Conservation (phyloP, 2,797 vertebrate genomes). For the Sphenodon punctatus region DNA sequence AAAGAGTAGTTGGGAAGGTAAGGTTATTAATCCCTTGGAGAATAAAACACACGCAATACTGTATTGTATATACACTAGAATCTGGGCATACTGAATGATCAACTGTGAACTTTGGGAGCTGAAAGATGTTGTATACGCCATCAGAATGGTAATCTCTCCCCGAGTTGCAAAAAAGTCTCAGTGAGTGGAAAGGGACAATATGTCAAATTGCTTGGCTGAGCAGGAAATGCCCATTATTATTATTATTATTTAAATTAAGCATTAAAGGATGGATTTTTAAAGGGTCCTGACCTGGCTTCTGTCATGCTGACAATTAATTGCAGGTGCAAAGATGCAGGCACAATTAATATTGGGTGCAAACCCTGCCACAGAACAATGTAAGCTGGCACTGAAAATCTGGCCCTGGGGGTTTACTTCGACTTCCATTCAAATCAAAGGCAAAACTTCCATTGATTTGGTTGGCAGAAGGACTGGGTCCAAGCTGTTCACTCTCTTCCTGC, state of each 20-base stretch:
- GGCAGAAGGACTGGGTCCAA: neutral
- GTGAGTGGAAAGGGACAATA: neutral
- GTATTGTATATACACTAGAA: neutral
- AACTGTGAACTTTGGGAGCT: neutral
- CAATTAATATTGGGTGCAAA: slow-evolving; percentile 14
- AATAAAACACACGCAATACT: neutral
- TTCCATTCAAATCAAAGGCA: neutral
- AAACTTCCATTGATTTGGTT: slow-evolving; percentile 3
- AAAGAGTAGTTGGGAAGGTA: neutral
- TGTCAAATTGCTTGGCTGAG: neutral
- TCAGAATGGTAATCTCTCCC: neutral
- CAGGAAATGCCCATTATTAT: neutral
- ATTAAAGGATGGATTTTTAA: slow-evolving; percentile 4
- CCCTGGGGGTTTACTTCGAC: neutral
- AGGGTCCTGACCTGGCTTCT: neutral
- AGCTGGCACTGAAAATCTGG: neutral
- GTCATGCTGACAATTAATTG: slow-evolving; percentile 39
- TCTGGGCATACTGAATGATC: neutral
- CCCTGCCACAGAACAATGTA: slow-evolving; percentile 3
- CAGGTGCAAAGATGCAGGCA: neutral
- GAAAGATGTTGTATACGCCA: neutral
- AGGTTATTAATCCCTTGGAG: neutral
- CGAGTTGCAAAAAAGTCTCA: neutral
- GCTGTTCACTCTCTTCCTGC: neutral
- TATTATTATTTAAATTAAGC: slow-evolving; percentile 8